Conservation (phyloP, 2,113 vertebrate genomes). For the Motacilla tschutschensis region DNA sequence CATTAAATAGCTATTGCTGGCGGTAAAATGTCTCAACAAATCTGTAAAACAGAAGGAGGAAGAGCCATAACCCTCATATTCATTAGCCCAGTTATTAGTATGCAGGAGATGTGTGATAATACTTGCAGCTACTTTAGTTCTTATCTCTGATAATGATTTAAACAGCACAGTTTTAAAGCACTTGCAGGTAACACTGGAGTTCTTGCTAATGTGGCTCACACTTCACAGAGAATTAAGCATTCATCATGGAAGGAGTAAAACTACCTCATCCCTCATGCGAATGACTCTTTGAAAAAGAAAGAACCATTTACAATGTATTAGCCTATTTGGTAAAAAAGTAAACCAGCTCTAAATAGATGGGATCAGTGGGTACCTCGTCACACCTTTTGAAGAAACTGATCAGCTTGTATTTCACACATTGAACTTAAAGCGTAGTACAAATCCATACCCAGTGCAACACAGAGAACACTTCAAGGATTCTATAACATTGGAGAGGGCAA, state of each 20-base stretch:
- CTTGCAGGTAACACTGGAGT: neutral
- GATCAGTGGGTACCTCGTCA: neutral
- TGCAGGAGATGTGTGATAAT: neutral
- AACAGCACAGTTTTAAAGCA: neutral
- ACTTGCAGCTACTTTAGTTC: neutral
- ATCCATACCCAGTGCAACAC: neutral
- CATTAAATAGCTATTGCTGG: too few species aligned
- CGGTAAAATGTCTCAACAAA: neutral
- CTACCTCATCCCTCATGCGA: neutral
- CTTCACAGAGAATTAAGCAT: neutral
- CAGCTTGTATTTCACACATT: neutral
- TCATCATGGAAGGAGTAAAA: neutral
- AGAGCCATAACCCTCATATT: neutral
- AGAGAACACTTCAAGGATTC: neutral
- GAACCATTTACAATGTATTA: neutral
- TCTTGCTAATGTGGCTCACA: neutral
- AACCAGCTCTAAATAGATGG: neutral
- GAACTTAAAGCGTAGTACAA: neutral
- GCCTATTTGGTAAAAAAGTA: neutral
- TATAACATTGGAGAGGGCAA: neutral
- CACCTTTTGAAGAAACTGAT: neutral
- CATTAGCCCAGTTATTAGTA: neutral
- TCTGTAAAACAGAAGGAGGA: neutral
- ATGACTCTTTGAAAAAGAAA: neutral
- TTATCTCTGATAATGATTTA: neutral